Conservation (phyloP, 2,888 invertebrate genomes). For the Hemicrepidius hirtus region DNA sequence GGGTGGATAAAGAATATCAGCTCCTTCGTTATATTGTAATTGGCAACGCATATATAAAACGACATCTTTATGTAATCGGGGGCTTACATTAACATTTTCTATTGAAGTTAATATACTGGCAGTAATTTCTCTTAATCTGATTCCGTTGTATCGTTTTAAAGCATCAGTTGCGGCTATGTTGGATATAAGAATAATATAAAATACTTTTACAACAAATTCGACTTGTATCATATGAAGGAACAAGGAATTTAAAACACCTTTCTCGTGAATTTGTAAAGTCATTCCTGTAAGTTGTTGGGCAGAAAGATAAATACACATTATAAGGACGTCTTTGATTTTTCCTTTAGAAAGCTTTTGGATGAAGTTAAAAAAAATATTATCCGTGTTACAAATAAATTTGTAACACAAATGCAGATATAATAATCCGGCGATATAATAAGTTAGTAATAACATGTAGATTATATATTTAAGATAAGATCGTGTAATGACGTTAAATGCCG, state of each 20-base stretch:
- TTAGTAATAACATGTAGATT: slow-evolving; percentile 10
- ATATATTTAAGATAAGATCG: slow-evolving; percentile 20
- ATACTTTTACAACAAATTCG: slow-evolving; percentile 32
- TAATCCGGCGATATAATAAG: slow-evolving; percentile 23
- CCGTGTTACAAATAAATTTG: neutral
- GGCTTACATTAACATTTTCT: slow-evolving; percentile 9
- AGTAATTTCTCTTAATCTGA: neutral
- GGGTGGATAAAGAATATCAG: slow-evolving; percentile 13
- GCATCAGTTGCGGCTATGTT: slow-evolving; percentile 73
- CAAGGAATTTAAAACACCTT: neutral
- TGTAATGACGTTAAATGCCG: neutral
- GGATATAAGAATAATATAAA: slow-evolving; percentile 35
- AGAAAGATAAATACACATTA: slow-evolving; percentile 3
- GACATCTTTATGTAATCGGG: neutral
- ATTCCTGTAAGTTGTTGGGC: neutral
- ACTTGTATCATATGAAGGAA: neutral
- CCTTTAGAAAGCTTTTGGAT: neutral
- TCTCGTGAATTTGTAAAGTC: neutral
- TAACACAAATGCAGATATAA: slow-evolving; percentile 31
- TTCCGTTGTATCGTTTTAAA: slow-evolving; percentile 67
- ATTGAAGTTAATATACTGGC: neutral
- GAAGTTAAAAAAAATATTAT: slow-evolving; percentile 2
- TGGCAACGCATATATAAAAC: slow-evolving; percentile 12
- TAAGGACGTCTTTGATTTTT: neutral
- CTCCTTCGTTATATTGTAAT: slow-evolving; percentile 6